A percentile compares a stretch with the other conserved stretches of the same genome.
Evolutionary conservation across 1,140 invertebrate genomes (phyloP).

Genomic region (Tetramorium alpestre): DNA sequence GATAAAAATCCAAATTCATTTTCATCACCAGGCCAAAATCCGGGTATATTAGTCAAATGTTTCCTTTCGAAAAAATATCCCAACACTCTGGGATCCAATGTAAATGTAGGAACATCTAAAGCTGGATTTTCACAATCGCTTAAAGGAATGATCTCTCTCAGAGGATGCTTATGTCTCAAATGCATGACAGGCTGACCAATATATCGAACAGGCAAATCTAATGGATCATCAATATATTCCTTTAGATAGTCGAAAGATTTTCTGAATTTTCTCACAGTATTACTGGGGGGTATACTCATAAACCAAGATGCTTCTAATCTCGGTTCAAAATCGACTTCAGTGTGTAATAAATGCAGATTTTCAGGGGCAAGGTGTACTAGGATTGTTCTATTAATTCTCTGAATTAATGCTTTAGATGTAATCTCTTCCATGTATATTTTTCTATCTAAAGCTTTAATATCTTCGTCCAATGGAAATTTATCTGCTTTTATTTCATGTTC

Average conservation of each 20-base stretch:
- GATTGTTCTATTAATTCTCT: conserved; percentile 90
- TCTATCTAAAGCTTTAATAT: conserved; percentile 80
- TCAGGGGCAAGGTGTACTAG: conserved; percentile 86
- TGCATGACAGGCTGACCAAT: conserved; percentile 88
- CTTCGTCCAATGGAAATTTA: not conserved
- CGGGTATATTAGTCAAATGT: conserved; percentile 91
- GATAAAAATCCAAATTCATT: conserved; percentile 92
- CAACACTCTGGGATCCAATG: conserved; percentile 87
- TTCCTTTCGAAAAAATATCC: conserved; percentile 86
- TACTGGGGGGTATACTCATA: conserved; percentile 88
- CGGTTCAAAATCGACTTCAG: conserved; percentile 91
- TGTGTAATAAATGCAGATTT: conserved; percentile 87
- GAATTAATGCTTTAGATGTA: conserved; percentile 86
- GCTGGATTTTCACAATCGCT: conserved; percentile 86
- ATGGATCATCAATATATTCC: conserved; percentile 84
- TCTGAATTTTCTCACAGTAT: conserved; percentile 81
- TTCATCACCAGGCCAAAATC: conserved; percentile 92
- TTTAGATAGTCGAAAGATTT: conserved; percentile 67
- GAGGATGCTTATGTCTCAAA: conserved; percentile 88
- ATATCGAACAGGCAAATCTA: conserved; percentile 90
- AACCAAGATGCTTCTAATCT: conserved; percentile 93
- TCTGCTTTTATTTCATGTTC: conserved; percentile 72
- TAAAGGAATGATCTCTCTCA: conserved; percentile 87
- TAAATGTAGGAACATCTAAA: conserved; percentile 86
- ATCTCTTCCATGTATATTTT: conserved; percentile 62